Conservation (phyloP, 1,140 invertebrate genomes). For the Zaprionus inermis region DNA sequence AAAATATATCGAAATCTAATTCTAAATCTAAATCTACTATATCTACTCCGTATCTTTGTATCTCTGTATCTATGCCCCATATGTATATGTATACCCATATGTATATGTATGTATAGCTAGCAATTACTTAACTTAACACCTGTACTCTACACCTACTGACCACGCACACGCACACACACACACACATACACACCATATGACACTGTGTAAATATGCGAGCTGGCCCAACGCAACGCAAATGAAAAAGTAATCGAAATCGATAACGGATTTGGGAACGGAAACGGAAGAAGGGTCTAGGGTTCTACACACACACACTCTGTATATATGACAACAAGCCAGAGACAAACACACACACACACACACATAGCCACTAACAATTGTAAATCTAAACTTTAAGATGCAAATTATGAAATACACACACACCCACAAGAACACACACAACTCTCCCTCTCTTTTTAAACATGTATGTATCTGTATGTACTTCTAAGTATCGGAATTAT, state of each 20-base stretch:
- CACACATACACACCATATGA: constrained; percentile 12
- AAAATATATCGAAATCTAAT: neutral
- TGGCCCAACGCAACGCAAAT: constrained; percentile 8
- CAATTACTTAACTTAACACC: constrained; percentile 35
- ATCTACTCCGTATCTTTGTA: constrained; percentile 45
- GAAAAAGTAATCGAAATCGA: constrained; percentile 8
- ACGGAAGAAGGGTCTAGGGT: constrained; percentile 33
- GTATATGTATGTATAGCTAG: constrained; percentile 46
- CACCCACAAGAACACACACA: constrained; percentile 17
- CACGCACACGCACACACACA: constrained; percentile 6
- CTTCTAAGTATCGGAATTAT: constrained; percentile 35
- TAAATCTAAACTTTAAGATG: constrained; percentile 33
- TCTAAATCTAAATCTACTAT: constrained; percentile 27
- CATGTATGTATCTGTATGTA: constrained; percentile 38
- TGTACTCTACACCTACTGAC: constrained; percentile 22
- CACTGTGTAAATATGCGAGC: constrained; percentile 65
- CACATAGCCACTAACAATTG: constrained; percentile 46
- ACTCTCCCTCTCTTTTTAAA: constrained; percentile 7
- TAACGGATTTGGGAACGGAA: constrained; percentile 19
- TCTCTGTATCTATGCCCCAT: constrained; percentile 11
- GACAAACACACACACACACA: constrained; percentile 17
- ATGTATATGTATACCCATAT: constrained; percentile 41
- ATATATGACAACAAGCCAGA: constrained; percentile 45
- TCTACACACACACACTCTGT: constrained; percentile 35
- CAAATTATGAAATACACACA: constrained; percentile 27